Base-by-base conservation (phyloP, 2,797 vertebrate genomes). In the Hozukius guyotensis region DNA sequence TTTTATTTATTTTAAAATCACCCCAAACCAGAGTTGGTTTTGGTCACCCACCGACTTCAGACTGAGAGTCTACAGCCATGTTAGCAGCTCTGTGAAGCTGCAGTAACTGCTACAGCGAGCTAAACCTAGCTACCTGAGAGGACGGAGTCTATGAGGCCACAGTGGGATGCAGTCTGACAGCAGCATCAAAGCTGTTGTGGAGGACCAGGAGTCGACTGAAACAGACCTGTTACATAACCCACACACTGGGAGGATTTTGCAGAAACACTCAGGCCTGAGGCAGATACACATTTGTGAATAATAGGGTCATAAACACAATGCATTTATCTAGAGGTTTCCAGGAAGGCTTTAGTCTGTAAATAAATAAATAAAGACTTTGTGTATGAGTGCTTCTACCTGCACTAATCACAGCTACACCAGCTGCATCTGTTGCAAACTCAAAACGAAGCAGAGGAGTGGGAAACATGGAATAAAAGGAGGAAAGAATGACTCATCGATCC, bases 401-500 rank as follows among this genome's bases (percentile, higher is more conserved):
- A 1, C 11, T 18, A 25, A 57, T 16, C 38, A 63, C n/a, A 42
- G 32, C 46, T 20, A 32, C 63, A 8, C 3, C 4, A 22, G 27
- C 72, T 64, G 52, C 38, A 53, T 38, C 73, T 52, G 29, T 9
- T 38, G 25, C 49, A 3, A n/a, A 18, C 5, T 56, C 11, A 61
- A 42, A 60, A 27, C 27, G 25, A 55, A 29, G 49, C 27, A 60
- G 55, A 25, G 18, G 22, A 70, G 64, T 2, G 18, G 25, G 27
- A 62, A 24, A 16, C 3, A 3, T 4, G 16, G 8, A 60, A 20
- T 9, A 25, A 78, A 29, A 16, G 3, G 9, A 22, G 73, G 76
- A 80, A 84, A 77, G 42, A 65, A 20, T 69, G 87, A 88, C n/a
- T 86, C 72, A 86, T 67, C 13, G 7, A 72, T 13, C 20, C 0